Base-by-base conservation (phyloP, 2,888 invertebrate genomes). In the Drosophila borealis region DNA sequence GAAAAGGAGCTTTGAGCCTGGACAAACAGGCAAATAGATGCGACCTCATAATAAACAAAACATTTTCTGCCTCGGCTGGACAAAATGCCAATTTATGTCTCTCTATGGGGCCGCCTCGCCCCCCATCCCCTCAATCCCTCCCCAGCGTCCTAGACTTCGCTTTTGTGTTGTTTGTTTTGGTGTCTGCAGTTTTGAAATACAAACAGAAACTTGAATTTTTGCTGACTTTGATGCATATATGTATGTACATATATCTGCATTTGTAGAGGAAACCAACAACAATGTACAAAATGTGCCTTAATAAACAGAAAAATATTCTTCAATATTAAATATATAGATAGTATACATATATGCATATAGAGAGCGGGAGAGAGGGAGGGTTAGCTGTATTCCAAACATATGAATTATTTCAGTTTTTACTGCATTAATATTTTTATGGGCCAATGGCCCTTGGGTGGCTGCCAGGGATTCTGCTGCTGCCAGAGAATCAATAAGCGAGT, bases 181-280 rank as follows among this genome's bases (percentile, higher is more conserved):
- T 68, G 68, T 78, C 79, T 75, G 74, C 78, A 78, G 62, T 78
- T 75, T 82, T 80, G 80, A 76, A 81, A 82, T 79, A 70, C 80
- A 82, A 85, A 88, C 81, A 81, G 66, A 72, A 78, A 82, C 75
- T 65, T 46, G 54, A 73, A 62, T 79, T 74, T 86, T 74, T 86
- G 87, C 87, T 88, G 89, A 83, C 87, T 88, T 70, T 68, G 54
- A 54, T 74, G 82, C 82, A 85, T 65, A 67, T 29, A 61, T 29
- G n/a, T 53, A 17, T 44, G 29, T 45, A 34, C 14, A 39, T 33
- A 34, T 25, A 39, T 33, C 70, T 59, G 56, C 54, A 34, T 25
- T 42, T 29, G 4, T 14, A 57, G 19, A 60, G 46, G 60, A 80
- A 34, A 36, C 36, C 33, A 37, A 45, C 13, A 36, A 54, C 39